phyloP scores from a whole-genome alignment of 2,797 vertebrate genomes.

The Xiphorhynchus erythropygius region DNA sequence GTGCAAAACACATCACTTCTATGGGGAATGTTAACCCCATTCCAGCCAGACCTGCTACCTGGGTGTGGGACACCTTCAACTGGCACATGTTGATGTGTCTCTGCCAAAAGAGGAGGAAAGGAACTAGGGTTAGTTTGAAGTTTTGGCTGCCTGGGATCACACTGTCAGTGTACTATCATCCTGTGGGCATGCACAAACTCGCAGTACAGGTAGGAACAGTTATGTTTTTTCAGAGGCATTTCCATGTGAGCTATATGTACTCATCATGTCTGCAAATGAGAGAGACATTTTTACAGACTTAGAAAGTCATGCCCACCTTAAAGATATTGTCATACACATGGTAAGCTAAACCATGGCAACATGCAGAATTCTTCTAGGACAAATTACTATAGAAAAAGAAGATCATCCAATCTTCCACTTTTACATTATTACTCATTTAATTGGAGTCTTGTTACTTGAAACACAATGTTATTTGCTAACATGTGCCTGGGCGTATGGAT shows the following conservation, averaged over 20 bases:
- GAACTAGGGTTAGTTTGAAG: neutral
- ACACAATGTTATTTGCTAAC: neutral
- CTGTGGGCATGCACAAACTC: neutral
- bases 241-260: neutral
- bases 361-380: neutral
- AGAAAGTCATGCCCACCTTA: neutral
- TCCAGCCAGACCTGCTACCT: neutral
- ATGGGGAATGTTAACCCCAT: neutral
- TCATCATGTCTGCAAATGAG: neutral
- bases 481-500: neutral
- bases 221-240: neutral
- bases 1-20: neutral
- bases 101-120: neutral
- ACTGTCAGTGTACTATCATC: neutral
- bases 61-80: neutral
- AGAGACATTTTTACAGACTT: neutral
- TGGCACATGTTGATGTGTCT: neutral
- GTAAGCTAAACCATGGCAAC: neutral
- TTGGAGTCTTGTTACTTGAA: neutral
- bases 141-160: neutral
- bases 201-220: neutral
- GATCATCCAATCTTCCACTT: neutral
- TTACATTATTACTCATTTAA: neutral
- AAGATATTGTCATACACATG: neutral
- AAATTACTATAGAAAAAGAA: neutral